Evolutionary conservation across 2,797 vertebrate species (phyloP).

Genomic region (Takifugu rubripes): DNA sequence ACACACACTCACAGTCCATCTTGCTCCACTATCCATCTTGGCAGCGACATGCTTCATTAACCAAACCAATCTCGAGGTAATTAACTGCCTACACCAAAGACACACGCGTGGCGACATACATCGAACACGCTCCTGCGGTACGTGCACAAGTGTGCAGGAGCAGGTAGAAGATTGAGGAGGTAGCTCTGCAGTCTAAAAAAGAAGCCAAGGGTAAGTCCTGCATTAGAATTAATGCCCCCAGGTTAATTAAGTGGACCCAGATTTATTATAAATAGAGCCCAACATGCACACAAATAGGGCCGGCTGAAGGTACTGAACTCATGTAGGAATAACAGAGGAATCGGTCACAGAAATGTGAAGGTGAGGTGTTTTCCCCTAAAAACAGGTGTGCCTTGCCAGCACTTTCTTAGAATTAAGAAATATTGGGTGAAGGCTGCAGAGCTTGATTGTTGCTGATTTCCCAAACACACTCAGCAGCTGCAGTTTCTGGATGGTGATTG

Average conservation of each 20-base stretch:
- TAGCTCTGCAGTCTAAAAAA: conserved; percentile 28
- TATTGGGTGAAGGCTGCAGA: too few species aligned
- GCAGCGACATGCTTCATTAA: conserved; percentile 74
- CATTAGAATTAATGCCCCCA: conserved; percentile 44
- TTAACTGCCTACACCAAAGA: conserved; percentile 68
- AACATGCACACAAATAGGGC: conserved; percentile 4
- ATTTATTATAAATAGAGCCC: conserved; percentile 36
- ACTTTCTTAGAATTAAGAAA: too few species aligned
- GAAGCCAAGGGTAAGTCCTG: conserved; percentile 46
- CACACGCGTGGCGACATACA: conserved; percentile 32
- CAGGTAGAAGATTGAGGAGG: conserved; percentile 42
- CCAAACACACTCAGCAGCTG: too few species aligned
- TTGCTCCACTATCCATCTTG: conserved; percentile 52
- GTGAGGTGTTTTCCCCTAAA: neutral
- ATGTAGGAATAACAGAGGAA: neutral
- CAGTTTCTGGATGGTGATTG: too few species aligned
- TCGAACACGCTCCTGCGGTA: conserved; percentile 24
- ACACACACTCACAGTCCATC: conserved; percentile 19
- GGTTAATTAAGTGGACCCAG: conserved; percentile 58
- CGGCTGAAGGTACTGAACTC: conserved; percentile 2
- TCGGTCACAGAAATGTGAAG: neutral
- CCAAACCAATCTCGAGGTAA: conserved; percentile 78
- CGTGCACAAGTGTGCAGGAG: conserved; percentile 21
- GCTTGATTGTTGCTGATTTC: too few species aligned
- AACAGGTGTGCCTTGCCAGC: too few species aligned